phyloP scores from a whole-genome alignment of 2,113 vertebrate species.

The Grantiella picta region DNA sequence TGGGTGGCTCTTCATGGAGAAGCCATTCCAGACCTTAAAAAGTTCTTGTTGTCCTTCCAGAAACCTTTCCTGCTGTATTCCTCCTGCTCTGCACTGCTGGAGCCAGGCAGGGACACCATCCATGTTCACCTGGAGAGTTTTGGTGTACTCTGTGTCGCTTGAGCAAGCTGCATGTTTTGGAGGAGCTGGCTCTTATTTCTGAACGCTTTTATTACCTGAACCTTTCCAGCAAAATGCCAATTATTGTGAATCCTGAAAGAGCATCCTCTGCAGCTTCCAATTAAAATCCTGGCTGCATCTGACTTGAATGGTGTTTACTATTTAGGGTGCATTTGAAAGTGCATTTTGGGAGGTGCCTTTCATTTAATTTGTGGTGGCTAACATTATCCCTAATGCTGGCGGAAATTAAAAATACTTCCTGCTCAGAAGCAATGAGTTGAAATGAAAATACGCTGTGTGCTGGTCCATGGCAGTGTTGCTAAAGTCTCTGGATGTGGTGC shows the following conservation, averaged over 20 bases:
- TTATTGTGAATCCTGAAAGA: slow-evolving; percentile 5
- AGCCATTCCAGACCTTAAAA: background rate
- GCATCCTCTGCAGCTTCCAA: background rate
- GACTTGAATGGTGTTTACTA: background rate
- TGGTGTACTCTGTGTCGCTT: background rate
- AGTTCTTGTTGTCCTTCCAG: background rate
- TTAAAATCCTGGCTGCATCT: background rate
- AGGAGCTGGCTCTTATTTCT: background rate
- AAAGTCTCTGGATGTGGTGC: background rate
- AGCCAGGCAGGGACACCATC: background rate
- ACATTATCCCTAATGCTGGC: background rate
- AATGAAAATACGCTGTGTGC: background rate
- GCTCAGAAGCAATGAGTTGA: background rate
- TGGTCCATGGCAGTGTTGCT: background rate
- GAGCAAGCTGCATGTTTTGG: background rate
- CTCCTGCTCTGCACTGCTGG: background rate
- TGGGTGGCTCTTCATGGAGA: background rate
- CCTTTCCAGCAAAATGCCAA: background rate
- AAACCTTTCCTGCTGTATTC: background rate
- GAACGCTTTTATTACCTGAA: background rate
- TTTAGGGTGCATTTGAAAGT: slow-evolving; percentile 1
- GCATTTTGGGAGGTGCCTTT: slow-evolving; percentile 15
- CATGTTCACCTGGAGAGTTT: background rate
- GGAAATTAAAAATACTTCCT: slow-evolving; percentile 43
- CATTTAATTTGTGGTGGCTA: background rate